phyloP scores from a whole-genome alignment of 2,113 vertebrate species.

The Cyrtonyx montezumae region DNA sequence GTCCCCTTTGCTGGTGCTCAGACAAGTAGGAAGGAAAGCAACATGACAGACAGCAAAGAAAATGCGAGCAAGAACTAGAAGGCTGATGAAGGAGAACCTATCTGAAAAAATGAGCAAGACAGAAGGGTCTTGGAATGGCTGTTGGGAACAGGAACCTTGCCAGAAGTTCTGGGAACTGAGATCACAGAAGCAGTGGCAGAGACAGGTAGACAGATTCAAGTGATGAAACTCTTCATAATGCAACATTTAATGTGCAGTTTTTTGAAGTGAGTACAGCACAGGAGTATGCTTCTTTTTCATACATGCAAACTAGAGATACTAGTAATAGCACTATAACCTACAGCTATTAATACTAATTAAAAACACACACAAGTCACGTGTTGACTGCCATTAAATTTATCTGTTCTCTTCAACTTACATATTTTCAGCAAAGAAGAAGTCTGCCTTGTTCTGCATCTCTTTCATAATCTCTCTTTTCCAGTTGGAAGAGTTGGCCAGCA shows the following conservation, averaged over 20 bases:
- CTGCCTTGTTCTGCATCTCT: slow-evolving; percentile 83
- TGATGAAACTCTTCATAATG: neutral
- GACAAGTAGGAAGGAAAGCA: neutral
- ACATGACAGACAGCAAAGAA: neutral
- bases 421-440: slow-evolving; percentile 95
- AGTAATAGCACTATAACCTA: neutral
- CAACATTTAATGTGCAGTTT: neutral
- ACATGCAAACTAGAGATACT: neutral
- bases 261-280: neutral
- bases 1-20: neutral
- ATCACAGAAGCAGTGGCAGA: neutral
- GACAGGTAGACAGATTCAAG: neutral
- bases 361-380: neutral
- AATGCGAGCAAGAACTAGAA: neutral
- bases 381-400: neutral
- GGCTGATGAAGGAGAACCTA: neutral
- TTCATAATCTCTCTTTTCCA: slow-evolving; percentile 86
- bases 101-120: neutral
- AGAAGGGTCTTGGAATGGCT: neutral
- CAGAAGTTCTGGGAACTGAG: neutral
- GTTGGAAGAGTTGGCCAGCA: slow-evolving; percentile 76
- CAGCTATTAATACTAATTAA: neutral
- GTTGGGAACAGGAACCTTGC: neutral
- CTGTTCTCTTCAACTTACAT: slow-evolving; percentile 82
- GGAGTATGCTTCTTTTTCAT: neutral